Evolutionary conservation across 2,113 vertebrate genomes (phyloP).

Genomic region (Enhydra lutris): DNA sequence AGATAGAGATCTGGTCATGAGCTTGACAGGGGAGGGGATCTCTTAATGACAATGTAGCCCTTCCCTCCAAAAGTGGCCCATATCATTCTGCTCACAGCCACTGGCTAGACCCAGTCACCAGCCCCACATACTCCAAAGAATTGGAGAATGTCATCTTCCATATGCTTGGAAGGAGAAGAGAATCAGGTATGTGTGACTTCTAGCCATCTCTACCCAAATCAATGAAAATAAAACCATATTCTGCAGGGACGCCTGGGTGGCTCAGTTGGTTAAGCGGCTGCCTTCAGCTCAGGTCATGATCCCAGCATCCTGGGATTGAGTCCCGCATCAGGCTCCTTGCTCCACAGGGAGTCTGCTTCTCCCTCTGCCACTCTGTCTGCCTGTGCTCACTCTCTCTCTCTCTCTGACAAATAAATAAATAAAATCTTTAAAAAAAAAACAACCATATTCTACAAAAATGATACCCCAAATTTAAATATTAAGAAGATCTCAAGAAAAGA

Average conservation of each 20-base stretch:
- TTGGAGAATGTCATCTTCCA: not conserved
- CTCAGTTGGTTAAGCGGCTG: too few relatives aligned
- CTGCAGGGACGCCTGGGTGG: not conserved
- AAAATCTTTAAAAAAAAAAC: too few relatives aligned
- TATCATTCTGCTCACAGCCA: not conserved
- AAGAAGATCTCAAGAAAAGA: conserved; percentile 20
- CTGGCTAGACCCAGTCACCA: not conserved
- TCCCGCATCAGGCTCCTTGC: too few relatives aligned
- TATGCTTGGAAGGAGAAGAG: not conserved
- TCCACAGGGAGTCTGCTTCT: too few relatives aligned
- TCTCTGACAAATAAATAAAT: too few relatives aligned
- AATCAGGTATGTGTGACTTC: not conserved
- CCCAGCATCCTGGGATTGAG: too few relatives aligned
- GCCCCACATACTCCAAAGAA: not conserved
- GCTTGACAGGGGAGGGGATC: accelerated
- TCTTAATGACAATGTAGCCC: not conserved
- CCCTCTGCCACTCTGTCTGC: too few relatives aligned
- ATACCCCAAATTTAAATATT: not conserved
- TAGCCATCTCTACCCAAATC: not conserved
- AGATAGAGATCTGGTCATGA: not conserved
- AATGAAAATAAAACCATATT: not conserved
- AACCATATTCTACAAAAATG: not conserved
- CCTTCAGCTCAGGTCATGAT: too few relatives aligned
- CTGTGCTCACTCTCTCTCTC: too few relatives aligned
- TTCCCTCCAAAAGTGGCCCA: not conserved